A percentile compares a stretch with the other conserved stretches of the same genome.
Conservation (phyloP, 2,888 invertebrate genomes). For the Drosophila maculinotata region DNA sequence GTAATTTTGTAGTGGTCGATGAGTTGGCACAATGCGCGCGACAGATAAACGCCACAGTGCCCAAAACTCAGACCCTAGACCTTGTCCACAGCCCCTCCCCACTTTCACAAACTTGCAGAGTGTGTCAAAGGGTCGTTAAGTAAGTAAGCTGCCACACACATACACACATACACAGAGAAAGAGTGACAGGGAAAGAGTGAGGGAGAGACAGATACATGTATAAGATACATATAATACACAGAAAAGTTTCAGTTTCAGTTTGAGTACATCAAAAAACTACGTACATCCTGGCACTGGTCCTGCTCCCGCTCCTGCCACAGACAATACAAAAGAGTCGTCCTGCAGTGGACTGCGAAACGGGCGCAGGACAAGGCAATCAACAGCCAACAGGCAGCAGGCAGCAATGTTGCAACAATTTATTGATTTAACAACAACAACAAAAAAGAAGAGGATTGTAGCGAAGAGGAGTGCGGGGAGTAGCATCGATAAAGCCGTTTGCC, state of each 20-base stretch:
- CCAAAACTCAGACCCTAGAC: conserved; percentile 3
- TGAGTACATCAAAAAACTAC: conserved; percentile 60
- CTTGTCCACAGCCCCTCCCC: too few species aligned
- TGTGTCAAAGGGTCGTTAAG: conserved; percentile 76
- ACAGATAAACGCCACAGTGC: conserved; percentile 58
- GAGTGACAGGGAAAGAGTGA: conserved; percentile 7
- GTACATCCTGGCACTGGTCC: conserved; percentile 16
- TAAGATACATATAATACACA: conserved; percentile 21
- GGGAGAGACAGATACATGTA: neutral
- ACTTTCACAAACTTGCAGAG: conserved; percentile 44
- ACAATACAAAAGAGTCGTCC: conserved; percentile 38
- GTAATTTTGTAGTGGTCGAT: conserved; percentile 61
- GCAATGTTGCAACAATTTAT: conserved; percentile 67
- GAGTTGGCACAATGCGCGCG: conserved; percentile 69
- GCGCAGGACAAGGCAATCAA: conserved; percentile 58
- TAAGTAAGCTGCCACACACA: conserved; percentile 63
- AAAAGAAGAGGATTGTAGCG: neutral
- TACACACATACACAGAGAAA: conserved; percentile 17
- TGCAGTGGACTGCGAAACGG: conserved; percentile 47
- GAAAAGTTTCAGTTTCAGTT: conserved; percentile 68
- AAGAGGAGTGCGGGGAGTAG: conserved; percentile 4
- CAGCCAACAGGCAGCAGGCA: conserved; percentile 47
- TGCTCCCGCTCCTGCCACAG: neutral
- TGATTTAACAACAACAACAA: conserved; percentile 60
- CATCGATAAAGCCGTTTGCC: conserved; percentile 61